Percentiles rank a stretch among this genome's conserved stretches.
These are phyloP conservation scores for Trisateles emortualis DNA, from an alignment of 2,888 invertebrate species.

Conservation along the genomic window DNA sequence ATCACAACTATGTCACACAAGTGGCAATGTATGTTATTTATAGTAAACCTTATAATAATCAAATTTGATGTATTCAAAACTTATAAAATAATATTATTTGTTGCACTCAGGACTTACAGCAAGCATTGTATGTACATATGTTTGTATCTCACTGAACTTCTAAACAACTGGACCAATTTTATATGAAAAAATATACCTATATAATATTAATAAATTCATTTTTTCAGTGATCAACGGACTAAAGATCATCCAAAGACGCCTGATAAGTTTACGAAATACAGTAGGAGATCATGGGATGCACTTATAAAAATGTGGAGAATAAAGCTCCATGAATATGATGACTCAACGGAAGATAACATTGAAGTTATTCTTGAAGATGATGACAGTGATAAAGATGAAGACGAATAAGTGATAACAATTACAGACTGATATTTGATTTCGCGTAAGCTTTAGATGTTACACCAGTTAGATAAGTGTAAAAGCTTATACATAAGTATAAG, in stretches of 20 bases:
- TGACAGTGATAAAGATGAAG: conserved; percentile 19
- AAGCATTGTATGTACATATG: too few species aligned
- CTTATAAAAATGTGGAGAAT: conserved; percentile 95
- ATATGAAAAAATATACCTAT: too few species aligned
- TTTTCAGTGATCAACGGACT: conserved; percentile 87
- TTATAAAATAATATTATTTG: too few species aligned
- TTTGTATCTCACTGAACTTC: too few species aligned
- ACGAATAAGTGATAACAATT: conserved; percentile 9
- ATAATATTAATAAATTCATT: too few species aligned
- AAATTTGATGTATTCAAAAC: too few species aligned
- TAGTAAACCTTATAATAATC: not conserved
- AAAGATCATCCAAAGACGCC: conserved; percentile 95
- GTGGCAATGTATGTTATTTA: conserved; percentile 89
- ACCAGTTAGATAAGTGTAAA: not conserved
- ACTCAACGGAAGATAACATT: conserved; percentile 70
- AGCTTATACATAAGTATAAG: not conserved
- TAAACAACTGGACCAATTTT: too few species aligned
- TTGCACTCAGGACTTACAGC: too few species aligned
- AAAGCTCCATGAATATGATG: conserved; percentile 94
- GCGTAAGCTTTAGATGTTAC: not conserved
- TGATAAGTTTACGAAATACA: conserved; percentile 94
- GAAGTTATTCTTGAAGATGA: conserved; percentile 15
- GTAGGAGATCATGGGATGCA: conserved; percentile 97
- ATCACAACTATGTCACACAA: conserved; percentile 90
- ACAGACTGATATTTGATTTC: conserved; percentile 6